Evolutionary conservation across 2,888 invertebrate species (phyloP).

Genomic region (Ichneumon xanthorius): DNA sequence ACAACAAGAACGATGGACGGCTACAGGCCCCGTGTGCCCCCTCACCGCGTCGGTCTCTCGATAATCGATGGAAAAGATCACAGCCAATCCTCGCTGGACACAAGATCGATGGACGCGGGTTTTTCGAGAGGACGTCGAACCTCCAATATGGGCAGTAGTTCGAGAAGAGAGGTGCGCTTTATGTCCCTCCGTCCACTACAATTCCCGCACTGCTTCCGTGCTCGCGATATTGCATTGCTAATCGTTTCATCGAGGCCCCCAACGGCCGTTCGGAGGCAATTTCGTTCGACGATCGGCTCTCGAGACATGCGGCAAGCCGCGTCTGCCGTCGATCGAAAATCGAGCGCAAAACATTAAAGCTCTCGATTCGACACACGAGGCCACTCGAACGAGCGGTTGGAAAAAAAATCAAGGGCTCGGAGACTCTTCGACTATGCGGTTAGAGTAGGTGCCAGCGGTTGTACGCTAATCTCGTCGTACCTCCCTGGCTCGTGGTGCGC

Average conservation of each 20-base stretch:
- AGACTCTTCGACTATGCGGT: conserved; percentile 31
- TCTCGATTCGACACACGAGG: conserved; percentile 42
- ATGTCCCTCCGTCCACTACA: not conserved
- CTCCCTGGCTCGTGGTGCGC: not conserved
- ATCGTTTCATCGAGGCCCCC: conserved; percentile 53
- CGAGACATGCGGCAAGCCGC: conserved; percentile 68
- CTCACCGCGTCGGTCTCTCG: conserved; percentile 87
- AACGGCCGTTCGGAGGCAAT: conserved; percentile 61
- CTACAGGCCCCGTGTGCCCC: conserved; percentile 89
- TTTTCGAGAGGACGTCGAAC: conserved; percentile 86
- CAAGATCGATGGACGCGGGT: conserved; percentile 94
- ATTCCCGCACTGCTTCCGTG: not conserved
- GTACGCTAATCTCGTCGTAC: conserved; percentile 22
- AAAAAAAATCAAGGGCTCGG: conserved; percentile 38
- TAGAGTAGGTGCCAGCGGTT: not conserved
- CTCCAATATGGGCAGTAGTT: conserved; percentile 76
- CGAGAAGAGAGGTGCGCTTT: conserved; percentile 83
- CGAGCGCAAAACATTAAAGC: conserved; percentile 66
- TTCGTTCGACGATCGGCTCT: conserved; percentile 72
- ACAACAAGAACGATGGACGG: conserved; percentile 79
- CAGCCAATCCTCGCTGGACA: conserved; percentile 89
- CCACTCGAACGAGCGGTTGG: conserved; percentile 46
- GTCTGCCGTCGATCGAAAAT: conserved; percentile 48
- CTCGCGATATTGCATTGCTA: conserved; percentile 53
- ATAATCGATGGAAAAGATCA: conserved; percentile 82